Evolutionary conservation across 2,797 vertebrate genomes (phyloP).

Genomic region (Menidia menidia): DNA sequence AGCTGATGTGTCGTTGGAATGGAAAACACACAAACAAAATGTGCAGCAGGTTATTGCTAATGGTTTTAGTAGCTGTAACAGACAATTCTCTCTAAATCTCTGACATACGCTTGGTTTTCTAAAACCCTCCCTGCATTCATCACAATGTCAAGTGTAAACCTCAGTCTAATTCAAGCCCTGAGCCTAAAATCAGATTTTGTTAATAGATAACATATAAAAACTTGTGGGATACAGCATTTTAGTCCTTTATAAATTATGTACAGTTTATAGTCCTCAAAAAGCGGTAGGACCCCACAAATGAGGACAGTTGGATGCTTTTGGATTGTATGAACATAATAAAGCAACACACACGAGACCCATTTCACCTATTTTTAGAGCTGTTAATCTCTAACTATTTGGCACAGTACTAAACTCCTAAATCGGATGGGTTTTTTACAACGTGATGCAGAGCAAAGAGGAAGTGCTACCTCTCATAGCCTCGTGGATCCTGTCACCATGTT

Average conservation of each 20-base stretch:
- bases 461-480: constrained; percentile 32
- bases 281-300: not conserved
- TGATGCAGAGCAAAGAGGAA: constrained; percentile 48
- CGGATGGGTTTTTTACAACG: constrained; percentile 63
- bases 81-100: not conserved
- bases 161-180: not conserved
- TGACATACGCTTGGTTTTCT: not conserved
- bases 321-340: not conserved
- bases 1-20: constrained; percentile 37
- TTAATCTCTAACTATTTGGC: constrained; percentile 74
- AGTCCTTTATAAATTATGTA: not conserved
- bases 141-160: not conserved
- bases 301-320: not conserved
- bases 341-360: constrained; percentile 16
- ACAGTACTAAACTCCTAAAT: constrained; percentile 64
- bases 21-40: constrained; percentile 24
- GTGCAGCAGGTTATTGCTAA: too few species aligned
- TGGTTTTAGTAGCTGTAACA: too few species aligned
- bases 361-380: constrained; percentile 67
- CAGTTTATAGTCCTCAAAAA: not conserved
- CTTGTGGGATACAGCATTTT: not conserved
- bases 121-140: not conserved
- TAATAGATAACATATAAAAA: not conserved
- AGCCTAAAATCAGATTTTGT: not conserved
- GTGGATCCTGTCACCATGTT: constrained; percentile 16